Evolutionary conservation across 2,888 invertebrate genomes (phyloP).

Genomic region (Hoplodrina ambigua): DNA sequence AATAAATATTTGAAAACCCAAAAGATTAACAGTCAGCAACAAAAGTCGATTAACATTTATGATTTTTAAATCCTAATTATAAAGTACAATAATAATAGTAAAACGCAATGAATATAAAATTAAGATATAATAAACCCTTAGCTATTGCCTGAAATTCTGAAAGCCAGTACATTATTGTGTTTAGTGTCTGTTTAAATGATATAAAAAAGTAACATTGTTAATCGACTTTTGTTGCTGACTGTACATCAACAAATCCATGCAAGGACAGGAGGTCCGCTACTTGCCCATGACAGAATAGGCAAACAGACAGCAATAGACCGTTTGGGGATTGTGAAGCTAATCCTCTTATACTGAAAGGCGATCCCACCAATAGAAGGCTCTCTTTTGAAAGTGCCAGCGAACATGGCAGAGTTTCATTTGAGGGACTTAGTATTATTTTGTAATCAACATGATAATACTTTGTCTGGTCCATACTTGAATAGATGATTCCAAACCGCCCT

Average conservation of each 20-base stretch:
- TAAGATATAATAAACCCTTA: too few species aligned
- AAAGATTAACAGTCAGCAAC: too few species aligned
- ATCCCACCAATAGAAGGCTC: slow-evolving; percentile 1
- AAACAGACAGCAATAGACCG: neutral
- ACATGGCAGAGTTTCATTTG: slow-evolving; percentile 1
- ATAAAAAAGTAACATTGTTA: too few species aligned
- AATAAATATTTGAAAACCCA: too few species aligned
- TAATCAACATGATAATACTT: neutral
- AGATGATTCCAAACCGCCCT: neutral
- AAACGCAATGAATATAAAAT: too few species aligned
- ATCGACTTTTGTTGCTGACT: too few species aligned
- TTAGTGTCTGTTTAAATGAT: too few species aligned
- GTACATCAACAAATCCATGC: neutral
- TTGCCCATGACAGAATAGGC: neutral
- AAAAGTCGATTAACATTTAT: too few species aligned
- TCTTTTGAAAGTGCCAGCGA: neutral
- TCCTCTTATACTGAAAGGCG: slow-evolving; percentile 9
- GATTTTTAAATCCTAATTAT: too few species aligned
- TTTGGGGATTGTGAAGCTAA: neutral
- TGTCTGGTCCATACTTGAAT: neutral
- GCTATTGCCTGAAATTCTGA: too few species aligned
- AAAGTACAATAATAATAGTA: too few species aligned
- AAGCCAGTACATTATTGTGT: too few species aligned
- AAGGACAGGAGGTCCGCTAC: neutral
- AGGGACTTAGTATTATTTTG: neutral